These are phyloP conservation scores for Ivindomyrus marchei DNA, from an alignment of 2,113 vertebrate genomes.

Conservation along the genomic window DNA sequence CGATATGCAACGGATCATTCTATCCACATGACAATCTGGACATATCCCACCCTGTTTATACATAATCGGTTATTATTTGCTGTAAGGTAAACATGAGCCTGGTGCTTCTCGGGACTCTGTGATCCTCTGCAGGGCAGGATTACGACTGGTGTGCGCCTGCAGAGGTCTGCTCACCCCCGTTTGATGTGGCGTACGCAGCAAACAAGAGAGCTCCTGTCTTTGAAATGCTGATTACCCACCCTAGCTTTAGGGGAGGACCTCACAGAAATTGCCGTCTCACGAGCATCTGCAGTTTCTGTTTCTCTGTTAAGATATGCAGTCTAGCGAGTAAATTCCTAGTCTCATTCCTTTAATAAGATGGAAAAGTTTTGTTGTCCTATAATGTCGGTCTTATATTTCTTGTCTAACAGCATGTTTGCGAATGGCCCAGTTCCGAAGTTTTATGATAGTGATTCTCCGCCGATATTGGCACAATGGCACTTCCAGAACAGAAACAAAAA, in stretches of 20 bases:
- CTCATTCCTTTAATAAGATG: background rate
- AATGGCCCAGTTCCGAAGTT: background rate
- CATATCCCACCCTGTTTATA: background rate
- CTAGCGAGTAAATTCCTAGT: background rate
- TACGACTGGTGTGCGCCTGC: background rate
- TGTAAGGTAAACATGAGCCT: background rate
- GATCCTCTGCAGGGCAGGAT: background rate
- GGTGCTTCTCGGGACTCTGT: background rate
- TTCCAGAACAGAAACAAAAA: background rate
- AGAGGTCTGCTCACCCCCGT: background rate
- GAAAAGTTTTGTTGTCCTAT: background rate
- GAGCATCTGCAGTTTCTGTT: background rate
- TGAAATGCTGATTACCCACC: conserved; percentile 12
- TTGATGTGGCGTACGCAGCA: background rate
- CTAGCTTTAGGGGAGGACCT: background rate
- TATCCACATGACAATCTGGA: background rate
- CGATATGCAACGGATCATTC: background rate
- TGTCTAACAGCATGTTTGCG: background rate
- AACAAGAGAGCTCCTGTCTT: background rate
- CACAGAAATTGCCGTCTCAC: background rate
- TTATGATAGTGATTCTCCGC: background rate
- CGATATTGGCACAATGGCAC: background rate
- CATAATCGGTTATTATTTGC: background rate
- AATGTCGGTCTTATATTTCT: background rate
- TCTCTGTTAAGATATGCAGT: background rate